A percentile compares a stretch with the other conserved stretches of the same genome.
phyloP scores from a whole-genome alignment of 2,113 vertebrate species.

The Elgaria multicarinata region DNA sequence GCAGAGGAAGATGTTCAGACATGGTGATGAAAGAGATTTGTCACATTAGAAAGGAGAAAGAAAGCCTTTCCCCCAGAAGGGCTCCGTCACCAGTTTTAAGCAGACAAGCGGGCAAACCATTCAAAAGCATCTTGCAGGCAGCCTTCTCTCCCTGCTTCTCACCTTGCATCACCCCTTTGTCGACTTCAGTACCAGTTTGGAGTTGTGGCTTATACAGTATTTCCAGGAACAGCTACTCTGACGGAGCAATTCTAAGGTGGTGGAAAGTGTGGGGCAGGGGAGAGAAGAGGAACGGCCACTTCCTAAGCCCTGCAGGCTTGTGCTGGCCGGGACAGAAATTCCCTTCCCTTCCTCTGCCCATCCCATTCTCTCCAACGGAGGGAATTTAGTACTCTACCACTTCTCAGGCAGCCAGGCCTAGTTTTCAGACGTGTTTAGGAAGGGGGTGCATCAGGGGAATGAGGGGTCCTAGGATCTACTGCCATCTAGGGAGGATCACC shows the following conservation, averaged over 20 bases:
- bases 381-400: neutral
- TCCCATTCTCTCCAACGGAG: neutral
- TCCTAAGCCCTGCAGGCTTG: neutral
- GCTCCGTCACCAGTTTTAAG: neutral
- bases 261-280: too few species aligned
- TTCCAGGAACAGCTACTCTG: neutral
- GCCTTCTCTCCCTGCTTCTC: neutral
- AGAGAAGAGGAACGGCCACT: neutral
- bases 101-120: neutral
- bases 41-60: conserved; percentile 17
- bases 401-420: neutral
- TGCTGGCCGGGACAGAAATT: neutral
- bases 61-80: too few species aligned
- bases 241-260: too few species aligned
- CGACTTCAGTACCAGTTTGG: neutral
- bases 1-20: neutral
- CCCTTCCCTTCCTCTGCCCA: neutral
- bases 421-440: too few species aligned
- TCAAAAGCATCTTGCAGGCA: neutral
- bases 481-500: too few species aligned
- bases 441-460: neutral
- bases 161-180: neutral
- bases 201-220: neutral
- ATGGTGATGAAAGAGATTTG: neutral
- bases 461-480: neutral